Evolutionary conservation across 1,140 invertebrate species (phyloP), one percentile per base, ranked within the genome.

Genomic region (Lepidurus packardi): DNA sequence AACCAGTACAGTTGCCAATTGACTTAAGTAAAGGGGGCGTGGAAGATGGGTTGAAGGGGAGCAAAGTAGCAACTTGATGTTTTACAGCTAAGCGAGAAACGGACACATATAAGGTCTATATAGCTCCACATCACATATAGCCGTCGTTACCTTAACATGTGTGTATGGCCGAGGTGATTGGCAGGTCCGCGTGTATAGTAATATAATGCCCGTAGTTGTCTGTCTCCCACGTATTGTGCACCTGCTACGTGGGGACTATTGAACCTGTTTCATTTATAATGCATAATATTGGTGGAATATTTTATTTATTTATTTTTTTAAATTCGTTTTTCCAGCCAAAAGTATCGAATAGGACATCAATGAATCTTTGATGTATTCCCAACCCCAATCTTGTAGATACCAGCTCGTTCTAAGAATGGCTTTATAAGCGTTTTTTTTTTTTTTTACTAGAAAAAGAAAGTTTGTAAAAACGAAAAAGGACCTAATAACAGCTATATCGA

Each of bases 401-500:
- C 47, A 5, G 53, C 7, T 25, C 25, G 9, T 16, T 65, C 0
- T 9, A 21, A 65, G 53, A 13, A 65, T 65, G 53, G 5, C 13
- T 65, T 7, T 13, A 65, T n/a, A 65, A 65, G 53, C 53, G 13
- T 65, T 7, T 65, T 13, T 65, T 65, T 7, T 2, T 65, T 7
- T 65, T 13, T 65, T 65, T 7, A 65, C 16, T 13, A 21, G 21
- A 21, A 13, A 65, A 21, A 9, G 53, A 65, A 65, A 65, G 53
- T 7, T n/a, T 7, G 53, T 21, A 65, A 65, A 65, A 65, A 65
- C 16, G 53, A 13, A 21, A 21, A 65, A 7, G 53, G 53, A n/a
- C 53, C 53, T 65, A 65, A 65, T 65, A 65, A 65, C n/a, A 65
- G 53, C 53, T 65, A 65, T 21, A 65, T 65, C 53, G 21, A 65